phyloP scores from a whole-genome alignment of 2,888 invertebrate genomes.

The Leptopilina myrica region DNA sequence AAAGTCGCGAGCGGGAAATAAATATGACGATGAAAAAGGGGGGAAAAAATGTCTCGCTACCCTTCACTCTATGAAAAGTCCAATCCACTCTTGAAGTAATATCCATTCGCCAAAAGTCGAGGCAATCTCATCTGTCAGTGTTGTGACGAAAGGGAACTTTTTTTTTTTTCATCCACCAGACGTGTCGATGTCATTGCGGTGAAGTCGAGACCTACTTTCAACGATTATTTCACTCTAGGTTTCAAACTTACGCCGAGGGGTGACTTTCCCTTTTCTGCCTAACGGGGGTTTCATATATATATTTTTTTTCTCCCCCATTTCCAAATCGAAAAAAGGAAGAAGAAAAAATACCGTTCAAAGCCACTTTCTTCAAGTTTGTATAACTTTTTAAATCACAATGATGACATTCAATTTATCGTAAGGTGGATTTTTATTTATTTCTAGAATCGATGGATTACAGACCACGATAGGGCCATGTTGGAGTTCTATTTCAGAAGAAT shows the following conservation, averaged over 20 bases:
- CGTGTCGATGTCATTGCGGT: constrained; percentile 34
- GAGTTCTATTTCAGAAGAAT: too few relatives aligned
- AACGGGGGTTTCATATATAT: background rate
- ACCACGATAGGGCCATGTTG: too few relatives aligned
- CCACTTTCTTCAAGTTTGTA: constrained; percentile 9
- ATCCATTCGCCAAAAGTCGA: constrained; percentile 36
- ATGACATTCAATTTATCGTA: background rate
- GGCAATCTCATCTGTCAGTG: constrained; percentile 35
- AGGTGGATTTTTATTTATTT: too few relatives aligned
- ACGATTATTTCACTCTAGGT: constrained; percentile 28
- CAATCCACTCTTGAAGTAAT: constrained; percentile 33
- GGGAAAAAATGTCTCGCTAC: background rate
- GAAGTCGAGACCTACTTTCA: constrained; percentile 16
- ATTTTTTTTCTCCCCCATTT: background rate
- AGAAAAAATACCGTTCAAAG: background rate
- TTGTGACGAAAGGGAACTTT: constrained; percentile 38
- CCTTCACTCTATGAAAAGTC: constrained; percentile 5
- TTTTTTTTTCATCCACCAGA: background rate
- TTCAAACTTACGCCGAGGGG: background rate
- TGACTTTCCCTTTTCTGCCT: background rate
- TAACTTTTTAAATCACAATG: constrained; percentile 14
- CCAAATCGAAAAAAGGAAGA: background rate
- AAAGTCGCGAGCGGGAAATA: too few relatives aligned
- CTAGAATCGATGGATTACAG: too few relatives aligned
- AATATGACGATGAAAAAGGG: too few relatives aligned